phyloP scores from a whole-genome alignment of 2,113 vertebrate genomes.

The Cathartes aura region DNA sequence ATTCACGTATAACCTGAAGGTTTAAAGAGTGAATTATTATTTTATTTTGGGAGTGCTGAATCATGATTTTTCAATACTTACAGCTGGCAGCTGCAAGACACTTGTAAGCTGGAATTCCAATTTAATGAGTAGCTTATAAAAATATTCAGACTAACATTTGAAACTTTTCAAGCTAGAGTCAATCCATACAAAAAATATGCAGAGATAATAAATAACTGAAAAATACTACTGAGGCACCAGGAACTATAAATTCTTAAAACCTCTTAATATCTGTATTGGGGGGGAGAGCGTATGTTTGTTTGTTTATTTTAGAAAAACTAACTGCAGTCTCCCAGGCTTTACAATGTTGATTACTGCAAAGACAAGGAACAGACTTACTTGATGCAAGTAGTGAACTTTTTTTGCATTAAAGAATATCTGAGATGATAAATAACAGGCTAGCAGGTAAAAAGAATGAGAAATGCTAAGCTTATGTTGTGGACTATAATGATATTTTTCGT shows the following conservation, averaged over 20 bases:
- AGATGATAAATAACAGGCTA: not conserved
- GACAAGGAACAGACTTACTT: not conserved
- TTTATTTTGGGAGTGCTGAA: constrained; percentile 34
- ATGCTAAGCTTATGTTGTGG: not conserved
- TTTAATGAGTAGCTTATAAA: not conserved
- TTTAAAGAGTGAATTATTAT: not conserved
- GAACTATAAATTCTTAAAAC: not conserved
- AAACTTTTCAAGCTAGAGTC: not conserved
- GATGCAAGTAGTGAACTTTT: not conserved
- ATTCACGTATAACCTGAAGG: not conserved
- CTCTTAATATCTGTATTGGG: not conserved
- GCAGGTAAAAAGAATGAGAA: not conserved
- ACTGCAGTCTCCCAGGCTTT: not conserved
- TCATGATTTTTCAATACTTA: constrained; percentile 3
- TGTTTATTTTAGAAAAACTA: not conserved
- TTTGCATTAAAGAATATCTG: not conserved
- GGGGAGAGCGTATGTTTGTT: not conserved
- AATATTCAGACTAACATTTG: not conserved
- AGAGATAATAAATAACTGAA: not conserved
- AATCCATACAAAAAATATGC: not conserved
- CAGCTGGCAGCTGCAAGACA: constrained; percentile 1
- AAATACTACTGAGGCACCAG: not conserved
- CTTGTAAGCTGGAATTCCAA: not conserved
- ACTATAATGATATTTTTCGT: not conserved
- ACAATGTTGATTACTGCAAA: not conserved